phyloP scores from a whole-genome alignment of 1,140 invertebrate species.

The Marisa cornuarietis region DNA sequence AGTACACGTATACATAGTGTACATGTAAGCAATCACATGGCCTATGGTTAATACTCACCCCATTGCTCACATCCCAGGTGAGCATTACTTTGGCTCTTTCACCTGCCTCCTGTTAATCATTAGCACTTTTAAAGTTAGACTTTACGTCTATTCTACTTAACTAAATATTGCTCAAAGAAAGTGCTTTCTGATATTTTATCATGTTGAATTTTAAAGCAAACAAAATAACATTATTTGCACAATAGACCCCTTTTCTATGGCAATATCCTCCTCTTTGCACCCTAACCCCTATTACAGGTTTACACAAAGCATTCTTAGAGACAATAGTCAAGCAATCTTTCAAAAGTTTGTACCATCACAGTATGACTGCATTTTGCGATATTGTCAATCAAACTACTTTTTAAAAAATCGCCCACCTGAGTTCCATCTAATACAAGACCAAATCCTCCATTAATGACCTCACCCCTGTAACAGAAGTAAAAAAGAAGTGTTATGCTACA shows the following conservation, averaged over 20 bases:
- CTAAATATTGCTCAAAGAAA: background rate
- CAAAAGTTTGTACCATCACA: background rate
- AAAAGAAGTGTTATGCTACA: background rate
- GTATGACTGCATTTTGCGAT: background rate
- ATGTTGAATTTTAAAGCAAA: too few relatives aligned
- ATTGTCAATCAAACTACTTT: background rate
- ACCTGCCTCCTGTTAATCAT: conserved; percentile 65
- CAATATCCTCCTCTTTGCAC: too few relatives aligned
- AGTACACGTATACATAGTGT: too few relatives aligned
- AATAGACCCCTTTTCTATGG: too few relatives aligned
- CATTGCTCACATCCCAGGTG: conserved; percentile 77
- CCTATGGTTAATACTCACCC: conserved; percentile 64
- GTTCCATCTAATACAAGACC: conserved; percentile 76
- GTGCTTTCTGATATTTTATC: background rate
- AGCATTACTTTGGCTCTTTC: conserved; percentile 69
- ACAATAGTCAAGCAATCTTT: background rate
- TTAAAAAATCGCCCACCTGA: conserved; percentile 55
- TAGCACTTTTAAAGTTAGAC: background rate
- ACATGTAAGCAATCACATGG: background rate
- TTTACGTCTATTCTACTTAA: background rate
- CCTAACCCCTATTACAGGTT: too few relatives aligned
- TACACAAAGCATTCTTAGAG: too few relatives aligned
- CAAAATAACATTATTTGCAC: too few relatives aligned
- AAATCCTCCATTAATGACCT: conserved; percentile 78
- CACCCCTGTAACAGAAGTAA: conserved; percentile 68